phyloP scores from a whole-genome alignment of 2,797 vertebrate genomes.

The Lacerta bilineata region DNA sequence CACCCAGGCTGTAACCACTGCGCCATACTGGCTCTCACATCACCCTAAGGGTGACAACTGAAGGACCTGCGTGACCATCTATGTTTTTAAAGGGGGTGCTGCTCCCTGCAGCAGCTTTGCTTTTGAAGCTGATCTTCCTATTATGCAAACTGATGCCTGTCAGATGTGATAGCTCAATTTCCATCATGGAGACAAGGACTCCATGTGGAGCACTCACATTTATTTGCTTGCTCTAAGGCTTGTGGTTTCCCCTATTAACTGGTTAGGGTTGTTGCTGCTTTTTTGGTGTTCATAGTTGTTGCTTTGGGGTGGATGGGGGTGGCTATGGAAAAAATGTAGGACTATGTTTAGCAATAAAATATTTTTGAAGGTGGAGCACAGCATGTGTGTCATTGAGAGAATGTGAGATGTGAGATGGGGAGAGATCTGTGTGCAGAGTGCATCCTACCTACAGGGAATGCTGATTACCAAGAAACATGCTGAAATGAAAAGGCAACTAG shows the following conservation, averaged over 20 bases:
- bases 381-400: background rate
- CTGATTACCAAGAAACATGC: background rate
- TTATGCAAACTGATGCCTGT: conserved; percentile 47
- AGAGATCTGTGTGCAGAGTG: background rate
- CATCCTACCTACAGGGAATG: background rate
- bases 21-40: no score
- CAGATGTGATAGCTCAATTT: conserved; percentile 37
- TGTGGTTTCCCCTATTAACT: background rate
- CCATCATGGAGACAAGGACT: conserved; percentile 9
- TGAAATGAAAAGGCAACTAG: conserved; percentile 9
- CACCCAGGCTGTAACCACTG: no score
- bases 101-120: background rate
- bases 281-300: background rate
- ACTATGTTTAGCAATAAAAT: background rate
- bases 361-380: background rate
- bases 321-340: background rate
- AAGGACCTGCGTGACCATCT: background rate
- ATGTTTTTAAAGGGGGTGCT: background rate
- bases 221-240: background rate
- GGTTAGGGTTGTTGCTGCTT: background rate
- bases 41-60: background rate
- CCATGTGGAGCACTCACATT: background rate
- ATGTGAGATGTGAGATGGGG: background rate
- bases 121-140: conserved; percentile 21
- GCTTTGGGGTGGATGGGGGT: no score